phyloP scores from a whole-genome alignment of 2,113 vertebrate species.

The Motacilla alba region DNA sequence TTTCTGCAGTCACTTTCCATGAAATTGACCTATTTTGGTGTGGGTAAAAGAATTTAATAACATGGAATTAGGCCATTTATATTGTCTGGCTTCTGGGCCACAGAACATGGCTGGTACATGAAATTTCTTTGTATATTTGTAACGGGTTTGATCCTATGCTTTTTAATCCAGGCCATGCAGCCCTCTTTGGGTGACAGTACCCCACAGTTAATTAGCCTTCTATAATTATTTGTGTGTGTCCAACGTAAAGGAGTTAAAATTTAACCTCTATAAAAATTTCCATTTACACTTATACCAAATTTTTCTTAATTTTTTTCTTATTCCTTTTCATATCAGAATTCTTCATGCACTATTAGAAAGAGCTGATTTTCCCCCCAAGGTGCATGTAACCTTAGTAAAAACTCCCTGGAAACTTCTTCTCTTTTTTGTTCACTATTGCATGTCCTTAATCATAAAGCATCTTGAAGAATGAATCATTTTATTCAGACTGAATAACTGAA shows the following conservation, averaged over 20 bases:
- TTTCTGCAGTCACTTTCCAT: neutral
- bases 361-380: neutral
- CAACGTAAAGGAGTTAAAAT: neutral
- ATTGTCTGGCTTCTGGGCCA: neutral
- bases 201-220: neutral
- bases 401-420: neutral
- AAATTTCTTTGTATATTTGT: neutral
- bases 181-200: neutral
- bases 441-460: neutral
- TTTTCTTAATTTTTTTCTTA: neutral
- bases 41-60: neutral
- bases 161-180: neutral
- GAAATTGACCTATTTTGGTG: conserved; percentile 12
- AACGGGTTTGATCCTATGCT: neutral
- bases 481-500: neutral
- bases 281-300: neutral
- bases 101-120: neutral
- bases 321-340: neutral
- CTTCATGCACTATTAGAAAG: neutral
- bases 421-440: neutral
- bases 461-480: neutral
- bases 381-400: neutral
- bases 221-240: neutral
- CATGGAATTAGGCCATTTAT: conserved; percentile 13
- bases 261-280: neutral